These are phyloP conservation scores for Dasyprocta punctata DNA, from an alignment of 2,113 vertebrate species.

Conservation along the genomic window DNA sequence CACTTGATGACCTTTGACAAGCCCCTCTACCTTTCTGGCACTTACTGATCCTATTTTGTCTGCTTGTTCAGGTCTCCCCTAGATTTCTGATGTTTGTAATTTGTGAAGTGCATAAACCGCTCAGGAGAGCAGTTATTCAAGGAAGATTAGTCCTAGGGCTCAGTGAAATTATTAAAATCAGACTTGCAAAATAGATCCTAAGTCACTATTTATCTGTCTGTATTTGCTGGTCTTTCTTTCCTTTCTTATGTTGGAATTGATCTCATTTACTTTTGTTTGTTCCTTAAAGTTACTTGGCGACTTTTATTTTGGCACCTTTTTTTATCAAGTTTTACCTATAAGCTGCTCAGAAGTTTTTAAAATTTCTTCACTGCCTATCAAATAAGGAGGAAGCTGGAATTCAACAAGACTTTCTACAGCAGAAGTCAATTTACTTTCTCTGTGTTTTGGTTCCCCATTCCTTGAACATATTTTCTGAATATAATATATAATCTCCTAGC, in stretches of 20 bases:
- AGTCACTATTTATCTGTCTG: not conserved
- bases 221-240: not conserved
- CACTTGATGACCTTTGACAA: slow-evolving; percentile 57
- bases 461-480: not conserved
- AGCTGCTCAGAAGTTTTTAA: not conserved
- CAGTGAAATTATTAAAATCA: not conserved
- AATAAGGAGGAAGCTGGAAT: not conserved
- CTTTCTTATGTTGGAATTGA: not conserved
- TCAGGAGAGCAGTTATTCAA: not conserved
- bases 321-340: not conserved
- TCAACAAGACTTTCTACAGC: not conserved
- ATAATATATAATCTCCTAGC: not conserved
- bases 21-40: slow-evolving; percentile 8
- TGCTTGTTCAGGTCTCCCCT: not conserved
- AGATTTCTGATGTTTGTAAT: not conserved
- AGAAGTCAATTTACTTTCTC: not conserved
- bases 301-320: not conserved
- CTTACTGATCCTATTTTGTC: not conserved
- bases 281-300: not conserved
- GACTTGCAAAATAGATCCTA: not conserved
- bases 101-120: not conserved
- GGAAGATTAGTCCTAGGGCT: not conserved
- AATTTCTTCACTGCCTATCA: not conserved
- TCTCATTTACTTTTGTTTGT: not conserved
- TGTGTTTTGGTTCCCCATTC: not conserved